A percentile compares a stretch with the other conserved stretches of the same genome.
Evolutionary conservation across 92 coral and sea anemone genomes (phyloP).

Genomic region (Porites lobata): DNA sequence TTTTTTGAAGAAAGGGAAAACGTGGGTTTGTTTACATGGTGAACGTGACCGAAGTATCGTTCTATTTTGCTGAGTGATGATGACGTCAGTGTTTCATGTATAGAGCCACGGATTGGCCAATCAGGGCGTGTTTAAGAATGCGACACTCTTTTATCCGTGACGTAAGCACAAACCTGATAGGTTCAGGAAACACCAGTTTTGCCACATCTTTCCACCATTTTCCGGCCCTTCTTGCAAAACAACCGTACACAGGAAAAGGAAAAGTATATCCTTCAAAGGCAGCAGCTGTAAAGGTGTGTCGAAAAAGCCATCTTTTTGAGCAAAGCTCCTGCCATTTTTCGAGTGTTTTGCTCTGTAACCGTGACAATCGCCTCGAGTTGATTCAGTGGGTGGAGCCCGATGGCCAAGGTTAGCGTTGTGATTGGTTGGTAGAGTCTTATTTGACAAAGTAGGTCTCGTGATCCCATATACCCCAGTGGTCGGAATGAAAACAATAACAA

Average conservation of each 20-base stretch:
- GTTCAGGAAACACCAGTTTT: constrained; percentile 26
- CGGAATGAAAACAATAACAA: constrained; percentile 99
- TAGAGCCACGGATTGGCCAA: not conserved
- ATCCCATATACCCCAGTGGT: constrained; percentile 80
- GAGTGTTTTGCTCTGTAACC: constrained; percentile 67
- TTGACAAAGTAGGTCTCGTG: constrained; percentile 98
- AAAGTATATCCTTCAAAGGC: not conserved
- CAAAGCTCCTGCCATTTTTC: constrained; percentile 50
- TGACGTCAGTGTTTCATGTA: constrained; percentile 28
- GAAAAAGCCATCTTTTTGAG: constrained; percentile 29
- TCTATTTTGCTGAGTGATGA: constrained; percentile 55
- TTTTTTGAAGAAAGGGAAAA: not conserved
- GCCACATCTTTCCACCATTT: not conserved
- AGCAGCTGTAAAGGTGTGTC: constrained; percentile 25
- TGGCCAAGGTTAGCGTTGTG: constrained; percentile 89
- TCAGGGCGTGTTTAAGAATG: no score
- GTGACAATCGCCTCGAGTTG: constrained; percentile 66
- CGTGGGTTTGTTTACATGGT: constrained; percentile 48
- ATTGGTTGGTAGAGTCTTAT: constrained; percentile 78
- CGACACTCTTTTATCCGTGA: constrained; percentile 27
- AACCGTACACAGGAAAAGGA: no score
- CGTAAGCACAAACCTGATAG: constrained; percentile 28
- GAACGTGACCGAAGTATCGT: constrained; percentile 53
- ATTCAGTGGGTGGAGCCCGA: constrained; percentile 63
- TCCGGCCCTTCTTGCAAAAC: not conserved